Evolutionary conservation across 2,888 invertebrate species (phyloP), one percentile per base, ranked within the genome.

Genomic region (Drosophila ustulata): DNA sequence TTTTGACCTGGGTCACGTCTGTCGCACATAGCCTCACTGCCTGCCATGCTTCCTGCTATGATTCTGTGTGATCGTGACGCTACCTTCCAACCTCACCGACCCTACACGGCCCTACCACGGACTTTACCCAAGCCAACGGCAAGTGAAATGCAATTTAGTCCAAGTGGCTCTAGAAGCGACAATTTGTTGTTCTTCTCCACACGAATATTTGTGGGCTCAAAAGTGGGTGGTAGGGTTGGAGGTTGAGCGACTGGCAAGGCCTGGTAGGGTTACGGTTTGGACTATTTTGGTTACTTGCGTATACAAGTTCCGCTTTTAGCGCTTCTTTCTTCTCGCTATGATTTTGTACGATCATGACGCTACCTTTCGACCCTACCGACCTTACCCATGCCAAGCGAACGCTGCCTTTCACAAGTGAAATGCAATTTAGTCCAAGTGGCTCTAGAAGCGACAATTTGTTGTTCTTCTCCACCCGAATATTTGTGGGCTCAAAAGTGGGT

Each of bases 281-380:
- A 5, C 6, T 46, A n/a, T 30, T 2, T 32, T 43, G 56, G 13
- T 49, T 34, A 61, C 63, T 82, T 79, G 68, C 83, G 85, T 88
- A 88, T 85, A 84, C 75, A 80, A 76, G 82, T 86, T 83, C 88
- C 82, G 87, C 66, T n/a, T n/a, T n/a, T n/a, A n/a, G n/a, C n/a
- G n/a, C n/a, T 88, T 88, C 86, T 88, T 1, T 18, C 18, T 18
- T 1, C 18, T 18, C 18, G 18, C 32, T 32, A 32, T 32, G 8
- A 32, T 32, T 32, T 9, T 8, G 32, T 3, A 8, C 3, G 18
- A 18, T 18, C 18, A 1, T 18, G 18, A 18, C 18, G 9, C 32
- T 32, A 32, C 9, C 32, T 32, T 32, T 9, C 37, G 37, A 37
- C 37, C n/a, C n/a, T 37, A 37, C 37, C 37, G 5, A 11, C 30